phyloP scores from a whole-genome alignment of 2,113 vertebrate genomes.

The Oncorhynchus kisutch region DNA sequence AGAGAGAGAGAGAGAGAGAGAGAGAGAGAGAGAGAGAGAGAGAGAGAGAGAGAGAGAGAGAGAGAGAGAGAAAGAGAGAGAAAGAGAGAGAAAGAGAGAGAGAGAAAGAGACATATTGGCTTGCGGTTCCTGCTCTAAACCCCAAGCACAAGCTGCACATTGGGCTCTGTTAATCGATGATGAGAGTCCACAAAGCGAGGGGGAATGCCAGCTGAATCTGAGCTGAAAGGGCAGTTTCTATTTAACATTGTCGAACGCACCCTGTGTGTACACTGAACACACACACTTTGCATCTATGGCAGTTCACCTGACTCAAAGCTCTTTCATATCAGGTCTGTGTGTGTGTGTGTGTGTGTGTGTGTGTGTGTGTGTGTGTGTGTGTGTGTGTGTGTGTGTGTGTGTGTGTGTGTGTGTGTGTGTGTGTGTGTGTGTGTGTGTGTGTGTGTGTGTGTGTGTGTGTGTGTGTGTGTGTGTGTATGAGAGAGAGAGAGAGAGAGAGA shows the following conservation, averaged over 20 bases:
- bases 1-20: not conserved
- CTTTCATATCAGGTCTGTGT: no score
- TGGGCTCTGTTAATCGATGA: conserved; percentile 46
- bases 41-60: not conserved
- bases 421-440: no score
- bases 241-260: conserved; percentile 30
- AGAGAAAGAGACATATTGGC: not conserved
- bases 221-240: conserved; percentile 34
- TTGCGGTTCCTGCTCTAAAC: conserved; percentile 1
- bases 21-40: not conserved
- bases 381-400: no score
- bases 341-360: no score
- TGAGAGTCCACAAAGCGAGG: conserved; percentile 54
- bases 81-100: not conserved
- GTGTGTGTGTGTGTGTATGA: no score
- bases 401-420: no score
- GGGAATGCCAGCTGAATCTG: conserved; percentile 31
- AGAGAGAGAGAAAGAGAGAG: not conserved
- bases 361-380: no score
- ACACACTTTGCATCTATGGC: not conserved
- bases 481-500: no score
- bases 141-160: conserved; percentile 8
- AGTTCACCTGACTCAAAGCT: not conserved
- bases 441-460: no score
- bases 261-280: not conserved